Percentiles rank a stretch among this genome's conserved stretches.
Conservation (phyloP, 2,888 invertebrate genomes). For the Notodonta dromedarius region DNA sequence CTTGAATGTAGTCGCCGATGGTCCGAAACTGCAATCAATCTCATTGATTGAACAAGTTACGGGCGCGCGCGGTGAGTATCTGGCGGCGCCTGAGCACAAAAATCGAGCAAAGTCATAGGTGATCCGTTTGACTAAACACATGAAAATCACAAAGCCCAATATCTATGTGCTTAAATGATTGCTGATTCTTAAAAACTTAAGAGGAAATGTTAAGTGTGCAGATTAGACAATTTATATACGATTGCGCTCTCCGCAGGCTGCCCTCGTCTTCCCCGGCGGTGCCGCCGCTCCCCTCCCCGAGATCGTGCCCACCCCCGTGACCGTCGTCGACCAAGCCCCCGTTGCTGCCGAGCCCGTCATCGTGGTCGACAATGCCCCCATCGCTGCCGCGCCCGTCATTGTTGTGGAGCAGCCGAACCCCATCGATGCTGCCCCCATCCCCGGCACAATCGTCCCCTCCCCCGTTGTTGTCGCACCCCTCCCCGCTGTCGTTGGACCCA, state of each 20-base stretch:
- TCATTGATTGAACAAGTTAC: too few relatives aligned
- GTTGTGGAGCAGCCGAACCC: conserved; percentile 20
- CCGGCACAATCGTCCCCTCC: not conserved
- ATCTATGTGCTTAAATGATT: too few relatives aligned
- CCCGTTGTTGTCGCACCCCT: conserved; percentile 7
- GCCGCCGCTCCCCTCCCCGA: conserved; percentile 8
- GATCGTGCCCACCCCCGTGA: conserved; percentile 13
- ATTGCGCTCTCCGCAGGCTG: not conserved
- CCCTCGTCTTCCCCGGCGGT: conserved; percentile 14
- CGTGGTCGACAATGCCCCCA: conserved; percentile 23
- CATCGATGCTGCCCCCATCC: conserved; percentile 29
- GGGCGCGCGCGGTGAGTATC: too few relatives aligned
- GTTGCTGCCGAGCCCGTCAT: conserved; percentile 14
- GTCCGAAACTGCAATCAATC: too few relatives aligned
- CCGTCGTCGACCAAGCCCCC: conserved; percentile 15
- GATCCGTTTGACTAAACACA: too few relatives aligned
- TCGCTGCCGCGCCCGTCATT: conserved; percentile 9
- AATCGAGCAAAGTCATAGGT: too few relatives aligned
- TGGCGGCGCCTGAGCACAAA: too few relatives aligned
- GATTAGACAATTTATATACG: not conserved
- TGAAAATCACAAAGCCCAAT: too few relatives aligned
- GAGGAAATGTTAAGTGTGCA: too few relatives aligned
- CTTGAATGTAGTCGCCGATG: too few relatives aligned
- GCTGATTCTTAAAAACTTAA: too few relatives aligned
- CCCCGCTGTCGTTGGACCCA: conserved; percentile 20